Percentiles rank a stretch among this genome's conserved stretches.
phyloP scores from a whole-genome alignment of 2,888 invertebrate species.

The Phytoseiulus persimilis region DNA sequence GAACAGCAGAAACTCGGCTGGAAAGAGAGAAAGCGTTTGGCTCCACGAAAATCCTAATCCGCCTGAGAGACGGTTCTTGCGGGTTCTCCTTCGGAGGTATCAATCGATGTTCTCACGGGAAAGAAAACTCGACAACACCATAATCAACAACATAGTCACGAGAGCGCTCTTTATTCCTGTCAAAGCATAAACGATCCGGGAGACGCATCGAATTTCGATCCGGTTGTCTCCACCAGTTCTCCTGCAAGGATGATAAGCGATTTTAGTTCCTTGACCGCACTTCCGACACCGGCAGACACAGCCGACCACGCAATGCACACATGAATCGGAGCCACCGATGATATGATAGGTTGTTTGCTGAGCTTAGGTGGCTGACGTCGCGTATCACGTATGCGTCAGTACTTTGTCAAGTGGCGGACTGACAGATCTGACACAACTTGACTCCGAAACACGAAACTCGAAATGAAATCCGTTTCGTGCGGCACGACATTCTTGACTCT shows the following conservation, averaged over 20 bases:
- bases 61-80: background rate
- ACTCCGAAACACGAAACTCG: too few species aligned
- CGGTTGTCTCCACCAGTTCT: background rate
- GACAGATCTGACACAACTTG: background rate
- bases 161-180: background rate
- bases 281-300: background rate
- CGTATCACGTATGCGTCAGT: background rate
- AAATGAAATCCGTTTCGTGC: background rate
- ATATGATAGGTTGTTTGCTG: background rate
- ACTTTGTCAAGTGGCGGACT: background rate
- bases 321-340: background rate
- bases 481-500: background rate
- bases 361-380: background rate
- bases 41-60: background rate
- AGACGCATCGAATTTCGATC: background rate
- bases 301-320: background rate
- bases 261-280: background rate
- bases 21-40: background rate
- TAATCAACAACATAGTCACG: background rate
- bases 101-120: too few species aligned
- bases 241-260: background rate
- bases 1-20: slow-evolving; percentile 27
- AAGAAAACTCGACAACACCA: too few species aligned
- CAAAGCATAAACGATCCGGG: background rate
- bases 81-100: too few species aligned